Evolutionary conservation across 2,113 vertebrate species (phyloP).

Genomic region (Calonectris borealis): DNA sequence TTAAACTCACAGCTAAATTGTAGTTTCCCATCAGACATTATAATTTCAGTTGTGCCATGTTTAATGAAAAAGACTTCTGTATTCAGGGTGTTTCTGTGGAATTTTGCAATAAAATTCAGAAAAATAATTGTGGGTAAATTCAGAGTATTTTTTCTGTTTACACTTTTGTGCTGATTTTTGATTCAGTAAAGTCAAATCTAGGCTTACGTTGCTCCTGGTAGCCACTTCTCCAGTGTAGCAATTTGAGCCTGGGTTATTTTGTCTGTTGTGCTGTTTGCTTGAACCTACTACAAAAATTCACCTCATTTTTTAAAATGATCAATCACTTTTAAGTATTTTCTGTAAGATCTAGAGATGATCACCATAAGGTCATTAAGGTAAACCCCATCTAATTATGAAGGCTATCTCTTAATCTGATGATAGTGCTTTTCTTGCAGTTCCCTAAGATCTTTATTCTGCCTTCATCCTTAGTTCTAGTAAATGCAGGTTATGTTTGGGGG

Average conservation of each 20-base stretch:
- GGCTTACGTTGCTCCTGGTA: neutral
- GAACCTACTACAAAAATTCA: neutral
- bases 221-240: neutral
- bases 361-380: neutral
- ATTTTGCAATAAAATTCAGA: neutral
- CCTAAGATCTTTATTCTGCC: neutral
- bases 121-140: neutral
- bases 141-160: neutral
- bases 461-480: neutral
- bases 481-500: neutral
- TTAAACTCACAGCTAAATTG: neutral
- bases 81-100: neutral
- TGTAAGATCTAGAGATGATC: neutral
- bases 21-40: neutral
- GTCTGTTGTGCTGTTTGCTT: neutral
- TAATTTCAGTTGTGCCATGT: neutral
- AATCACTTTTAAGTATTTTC: neutral
- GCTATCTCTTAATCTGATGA: neutral
- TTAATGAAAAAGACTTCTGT: neutral
- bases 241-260: neutral
- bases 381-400: neutral
- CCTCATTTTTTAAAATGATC: neutral
- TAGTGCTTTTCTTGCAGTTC: neutral
- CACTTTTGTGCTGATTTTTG: neutral
- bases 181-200: neutral